Evolutionary conservation across 2,113 vertebrate species (phyloP).

Genomic region (Megaceryle torquata): DNA sequence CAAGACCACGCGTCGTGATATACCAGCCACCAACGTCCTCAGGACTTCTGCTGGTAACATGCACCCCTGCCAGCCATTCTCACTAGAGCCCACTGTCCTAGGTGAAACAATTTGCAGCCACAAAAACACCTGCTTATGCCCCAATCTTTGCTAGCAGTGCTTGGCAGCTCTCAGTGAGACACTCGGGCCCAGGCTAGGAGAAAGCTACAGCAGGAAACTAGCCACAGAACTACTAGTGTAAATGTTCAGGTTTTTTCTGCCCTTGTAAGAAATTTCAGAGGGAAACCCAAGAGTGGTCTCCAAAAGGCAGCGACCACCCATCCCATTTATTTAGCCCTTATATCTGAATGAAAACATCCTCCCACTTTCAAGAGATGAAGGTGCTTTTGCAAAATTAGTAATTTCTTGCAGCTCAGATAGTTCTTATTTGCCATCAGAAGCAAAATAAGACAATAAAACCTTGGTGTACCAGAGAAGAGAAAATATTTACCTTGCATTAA

Average conservation of each 20-base stretch:
- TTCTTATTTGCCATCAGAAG: neutral
- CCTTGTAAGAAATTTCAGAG: neutral
- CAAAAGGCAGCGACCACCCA: neutral
- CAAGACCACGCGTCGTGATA: neutral
- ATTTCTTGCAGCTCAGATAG: neutral
- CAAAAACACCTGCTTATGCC: fast-evolving
- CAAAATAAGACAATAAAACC: neutral
- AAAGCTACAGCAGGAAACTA: neutral
- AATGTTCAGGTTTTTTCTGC: fast-evolving
- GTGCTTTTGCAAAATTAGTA: neutral
- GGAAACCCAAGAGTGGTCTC: neutral
- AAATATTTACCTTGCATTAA: constrained; percentile 39
- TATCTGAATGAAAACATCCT: neutral
- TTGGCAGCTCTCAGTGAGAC: neutral
- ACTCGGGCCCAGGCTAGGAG: neutral
- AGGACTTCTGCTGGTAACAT: neutral
- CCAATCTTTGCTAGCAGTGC: neutral
- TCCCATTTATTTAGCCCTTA: neutral
- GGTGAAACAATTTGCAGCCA: neutral
- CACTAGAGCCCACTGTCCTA: neutral
- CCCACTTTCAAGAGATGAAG: neutral
- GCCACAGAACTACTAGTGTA: neutral
- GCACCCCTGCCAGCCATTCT: neutral
- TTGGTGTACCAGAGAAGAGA: neutral
- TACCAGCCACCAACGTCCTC: neutral